Evolutionary conservation across 2,888 invertebrate genomes (phyloP).

Genomic region (Thymelicus lineola): DNA sequence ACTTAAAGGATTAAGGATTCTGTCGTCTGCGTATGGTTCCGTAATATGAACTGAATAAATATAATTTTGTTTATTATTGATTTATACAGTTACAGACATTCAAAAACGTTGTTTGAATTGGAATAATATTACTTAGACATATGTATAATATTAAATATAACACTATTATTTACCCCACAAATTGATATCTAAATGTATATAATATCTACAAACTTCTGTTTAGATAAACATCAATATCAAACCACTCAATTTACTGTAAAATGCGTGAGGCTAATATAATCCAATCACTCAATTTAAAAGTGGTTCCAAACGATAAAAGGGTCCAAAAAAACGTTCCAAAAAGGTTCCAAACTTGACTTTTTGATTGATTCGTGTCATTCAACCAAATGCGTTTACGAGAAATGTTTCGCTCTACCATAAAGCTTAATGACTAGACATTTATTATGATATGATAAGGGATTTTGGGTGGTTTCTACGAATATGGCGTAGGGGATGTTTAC

Average conservation of each 20-base stretch:
- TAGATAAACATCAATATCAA: conserved; percentile 7
- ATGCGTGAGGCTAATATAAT: conserved; percentile 4
- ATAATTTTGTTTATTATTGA: too few species aligned
- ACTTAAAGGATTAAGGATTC: too few species aligned
- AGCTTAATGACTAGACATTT: conserved; percentile 57
- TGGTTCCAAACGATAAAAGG: conserved; percentile 13
- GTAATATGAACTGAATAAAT: too few species aligned
- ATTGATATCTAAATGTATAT: neutral
- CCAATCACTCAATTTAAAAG: conserved; percentile 35
- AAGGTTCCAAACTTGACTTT: conserved; percentile 10
- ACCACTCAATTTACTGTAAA: conserved; percentile 1
- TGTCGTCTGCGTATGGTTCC: too few species aligned
- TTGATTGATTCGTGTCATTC: conserved; percentile 58
- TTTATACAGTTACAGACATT: too few species aligned
- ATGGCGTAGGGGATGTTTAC: conserved; percentile 15
- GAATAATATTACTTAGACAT: too few species aligned
- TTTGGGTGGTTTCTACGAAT: conserved; percentile 41
- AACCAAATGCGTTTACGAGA: conserved; percentile 35
- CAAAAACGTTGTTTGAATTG: too few species aligned
- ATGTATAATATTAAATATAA: too few species aligned
- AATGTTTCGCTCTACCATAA: conserved; percentile 16
- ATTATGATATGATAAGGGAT: conserved; percentile 45
- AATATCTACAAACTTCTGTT: neutral
- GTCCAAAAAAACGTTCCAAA: conserved; percentile 4
- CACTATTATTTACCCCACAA: neutral